phyloP scores from a whole-genome alignment of 1,140 invertebrate species.

The Listronotus bonariensis region DNA sequence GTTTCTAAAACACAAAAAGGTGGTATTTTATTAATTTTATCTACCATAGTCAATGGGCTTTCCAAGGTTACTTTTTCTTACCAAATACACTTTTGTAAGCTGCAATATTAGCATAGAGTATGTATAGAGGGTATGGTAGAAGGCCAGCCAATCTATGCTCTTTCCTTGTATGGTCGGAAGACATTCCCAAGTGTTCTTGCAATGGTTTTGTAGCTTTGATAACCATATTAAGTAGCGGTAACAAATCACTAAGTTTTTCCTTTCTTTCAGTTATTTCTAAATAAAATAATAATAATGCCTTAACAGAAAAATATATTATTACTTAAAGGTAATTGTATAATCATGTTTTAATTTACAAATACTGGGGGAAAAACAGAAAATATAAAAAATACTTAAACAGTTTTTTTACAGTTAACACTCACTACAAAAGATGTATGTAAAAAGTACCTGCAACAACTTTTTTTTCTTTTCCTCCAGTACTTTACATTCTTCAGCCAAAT shows the following conservation, averaged over 20 bases:
- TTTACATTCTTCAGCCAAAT: slow-evolving; percentile 76
- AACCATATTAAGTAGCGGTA: slow-evolving; percentile 75
- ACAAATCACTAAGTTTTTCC: slow-evolving; percentile 78
- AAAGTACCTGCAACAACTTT: slow-evolving; percentile 54
- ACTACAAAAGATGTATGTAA: background rate
- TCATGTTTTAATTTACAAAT: too few species aligned
- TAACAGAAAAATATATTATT: too few species aligned
- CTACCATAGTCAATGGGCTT: slow-evolving; percentile 2
- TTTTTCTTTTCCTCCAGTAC: slow-evolving; percentile 76
- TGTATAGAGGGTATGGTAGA: slow-evolving; percentile 82
- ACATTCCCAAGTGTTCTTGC: slow-evolving; percentile 84
- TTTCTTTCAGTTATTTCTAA: slow-evolving; percentile 78
- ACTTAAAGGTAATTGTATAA: too few species aligned
- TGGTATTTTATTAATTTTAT: too few species aligned
- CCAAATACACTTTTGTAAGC: slow-evolving; percentile 80
- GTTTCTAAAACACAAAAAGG: slow-evolving; percentile 36
- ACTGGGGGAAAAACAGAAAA: too few species aligned
- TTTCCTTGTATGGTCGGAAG: slow-evolving; percentile 75
- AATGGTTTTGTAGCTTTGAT: slow-evolving; percentile 85
- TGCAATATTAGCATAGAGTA: slow-evolving; percentile 82
- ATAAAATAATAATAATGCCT: background rate
- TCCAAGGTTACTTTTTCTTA: slow-evolving; percentile 19
- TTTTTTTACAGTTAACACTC: too few species aligned
- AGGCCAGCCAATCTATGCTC: slow-evolving; percentile 76
- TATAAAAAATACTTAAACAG: too few species aligned